Evolutionary conservation across 2,888 invertebrate species (phyloP).

Genomic region (Andrena minutula): DNA sequence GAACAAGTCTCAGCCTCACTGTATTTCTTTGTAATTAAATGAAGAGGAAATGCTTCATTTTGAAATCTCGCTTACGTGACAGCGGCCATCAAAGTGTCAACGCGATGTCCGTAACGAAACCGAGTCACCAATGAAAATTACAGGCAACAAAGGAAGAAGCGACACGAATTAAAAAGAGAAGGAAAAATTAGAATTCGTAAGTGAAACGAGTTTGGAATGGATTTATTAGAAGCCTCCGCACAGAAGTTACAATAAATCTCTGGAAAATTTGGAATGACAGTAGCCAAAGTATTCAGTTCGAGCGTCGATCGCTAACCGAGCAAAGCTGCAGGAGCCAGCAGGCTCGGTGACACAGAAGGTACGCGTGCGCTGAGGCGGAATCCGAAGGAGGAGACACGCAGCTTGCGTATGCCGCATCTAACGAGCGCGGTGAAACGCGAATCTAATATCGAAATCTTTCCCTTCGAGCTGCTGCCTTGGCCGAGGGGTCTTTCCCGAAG

Average conservation of each 20-base stretch:
- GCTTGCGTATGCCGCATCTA: slow-evolving; percentile 83
- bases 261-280: not conserved
- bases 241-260: not conserved
- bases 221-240: not conserved
- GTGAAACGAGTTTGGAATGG: too few relatives aligned
- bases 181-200: not conserved
- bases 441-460: slow-evolving; percentile 77
- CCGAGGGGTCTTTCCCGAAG: slow-evolving; percentile 33
- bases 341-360: slow-evolving; percentile 29
- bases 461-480: slow-evolving; percentile 29
- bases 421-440: slow-evolving; percentile 78
- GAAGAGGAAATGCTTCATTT: too few relatives aligned
- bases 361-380: slow-evolving; percentile 56
- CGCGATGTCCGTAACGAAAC: too few relatives aligned
- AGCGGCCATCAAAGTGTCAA: too few relatives aligned
- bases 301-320: not conserved
- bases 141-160: too few relatives aligned
- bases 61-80: too few relatives aligned
- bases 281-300: not conserved
- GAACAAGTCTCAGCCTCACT: too few relatives aligned
- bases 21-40: too few relatives aligned
- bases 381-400: slow-evolving; percentile 82
- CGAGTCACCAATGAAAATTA: too few relatives aligned
- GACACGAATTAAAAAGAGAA: not conserved
- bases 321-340: not conserved